Base-by-base conservation (phyloP, 30 jellyfish, hydroid and myxozoan genomes). In the Pelagia noctiluca region DNA sequence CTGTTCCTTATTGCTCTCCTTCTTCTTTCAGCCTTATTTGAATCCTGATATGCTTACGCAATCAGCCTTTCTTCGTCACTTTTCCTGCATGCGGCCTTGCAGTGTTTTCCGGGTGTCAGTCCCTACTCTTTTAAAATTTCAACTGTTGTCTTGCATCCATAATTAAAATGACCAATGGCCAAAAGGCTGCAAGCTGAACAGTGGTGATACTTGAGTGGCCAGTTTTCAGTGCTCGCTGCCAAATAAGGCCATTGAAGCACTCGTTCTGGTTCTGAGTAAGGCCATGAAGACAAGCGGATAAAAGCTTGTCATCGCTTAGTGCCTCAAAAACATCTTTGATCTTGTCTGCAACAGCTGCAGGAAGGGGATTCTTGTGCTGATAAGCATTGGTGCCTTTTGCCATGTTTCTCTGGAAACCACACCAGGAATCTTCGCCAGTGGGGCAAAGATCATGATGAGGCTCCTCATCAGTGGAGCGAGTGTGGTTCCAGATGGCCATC, bases 171-270 rank as follows among this genome's bases (percentile, higher is more conserved):
- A 5, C 47, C 77, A 42, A 42, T 42, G 57, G 57, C 57, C 16
- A 42, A 42, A 42, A 42, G 50, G 67, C 5, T 11, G 38, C 46
- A 24, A 26, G 18, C 68, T 64, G 54, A 64, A 64, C 78, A 64
- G 32, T 64, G 78, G 16, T 64, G 16, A 50, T 64, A 24, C 54
- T 69, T 37, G 67, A 23, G 30, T 5, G 26, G 19, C 25, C 48
- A 37, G 23, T 85, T 65, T 72, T 85, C 31, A 78, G 66, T 42
- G 90, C 74, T 25, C 95, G 18, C 57, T 76, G 49, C 95, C 95
- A 84, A 8, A 85, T 75, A 22, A 34, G 42, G 26, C 75, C 63
- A 71, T 84, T 84, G 71, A 84, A 29, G 3, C 83, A 75, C 67
- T 71, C 89, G 47, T 84, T 70, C 12, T 67, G 37, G 42, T 71